These are phyloP conservation scores for Balaeniceps rex DNA, from an alignment of 2,113 vertebrate species.

Conservation along the genomic window DNA sequence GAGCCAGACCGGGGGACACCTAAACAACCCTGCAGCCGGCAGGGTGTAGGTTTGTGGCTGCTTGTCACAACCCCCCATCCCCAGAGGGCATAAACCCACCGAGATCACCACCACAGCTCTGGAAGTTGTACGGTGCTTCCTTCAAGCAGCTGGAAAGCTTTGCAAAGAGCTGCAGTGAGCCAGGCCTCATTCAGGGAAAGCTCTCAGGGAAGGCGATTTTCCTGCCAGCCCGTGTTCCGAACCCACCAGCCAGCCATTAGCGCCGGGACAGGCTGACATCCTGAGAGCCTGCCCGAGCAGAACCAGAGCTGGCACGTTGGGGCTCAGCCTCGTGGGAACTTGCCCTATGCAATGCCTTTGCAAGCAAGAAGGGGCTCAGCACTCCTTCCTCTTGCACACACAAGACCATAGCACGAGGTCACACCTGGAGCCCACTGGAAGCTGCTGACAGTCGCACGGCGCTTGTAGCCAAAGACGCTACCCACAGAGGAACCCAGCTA, in stretches of 20 bases:
- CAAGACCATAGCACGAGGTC: rapidly evolving
- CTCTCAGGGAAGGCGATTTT: background rate
- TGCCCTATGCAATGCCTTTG: background rate
- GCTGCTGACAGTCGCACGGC: background rate
- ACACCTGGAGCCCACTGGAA: background rate
- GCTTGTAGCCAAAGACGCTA: background rate
- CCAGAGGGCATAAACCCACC: background rate
- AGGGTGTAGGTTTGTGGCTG: background rate
- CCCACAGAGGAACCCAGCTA: background rate
- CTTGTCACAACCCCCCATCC: background rate
- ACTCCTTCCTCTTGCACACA: background rate
- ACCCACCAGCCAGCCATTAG: background rate
- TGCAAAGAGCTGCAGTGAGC: background rate
- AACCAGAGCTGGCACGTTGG: background rate
- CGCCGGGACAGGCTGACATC: background rate
- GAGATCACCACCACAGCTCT: background rate
- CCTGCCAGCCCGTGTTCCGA: background rate
- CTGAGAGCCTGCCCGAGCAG: background rate
- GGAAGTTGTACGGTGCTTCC: background rate
- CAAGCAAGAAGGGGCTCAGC: background rate
- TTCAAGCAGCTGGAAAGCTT: background rate
- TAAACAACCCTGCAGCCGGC: background rate
- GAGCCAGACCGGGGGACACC: background rate
- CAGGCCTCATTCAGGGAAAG: background rate
- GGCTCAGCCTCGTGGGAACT: background rate